phyloP scores from a whole-genome alignment of 2,113 vertebrate genomes.

The Entomyzon cyanotis region DNA sequence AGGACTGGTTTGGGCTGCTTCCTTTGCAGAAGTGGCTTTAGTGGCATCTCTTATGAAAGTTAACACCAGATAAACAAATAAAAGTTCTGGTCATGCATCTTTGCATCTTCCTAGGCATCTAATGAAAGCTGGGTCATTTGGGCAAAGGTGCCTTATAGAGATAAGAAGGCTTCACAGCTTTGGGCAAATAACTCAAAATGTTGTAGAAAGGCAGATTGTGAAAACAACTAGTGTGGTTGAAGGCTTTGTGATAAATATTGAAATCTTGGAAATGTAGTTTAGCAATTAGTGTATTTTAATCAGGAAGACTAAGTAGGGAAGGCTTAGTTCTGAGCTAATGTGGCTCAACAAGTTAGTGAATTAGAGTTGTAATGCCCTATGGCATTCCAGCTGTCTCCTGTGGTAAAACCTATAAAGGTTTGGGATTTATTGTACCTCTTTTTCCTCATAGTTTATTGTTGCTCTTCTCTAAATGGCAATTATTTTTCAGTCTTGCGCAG shows the following conservation, averaged over 20 bases:
- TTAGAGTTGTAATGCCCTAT: background rate
- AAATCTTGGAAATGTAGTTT: background rate
- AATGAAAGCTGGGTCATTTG: background rate
- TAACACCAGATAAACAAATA: background rate
- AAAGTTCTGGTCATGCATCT: background rate
- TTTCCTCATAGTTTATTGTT: background rate
- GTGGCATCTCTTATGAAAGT: background rate
- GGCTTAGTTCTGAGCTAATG: background rate
- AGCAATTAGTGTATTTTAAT: background rate
- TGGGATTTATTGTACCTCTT: background rate
- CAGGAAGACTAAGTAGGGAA: background rate
- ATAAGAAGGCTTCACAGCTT: background rate
- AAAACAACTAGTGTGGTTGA: background rate
- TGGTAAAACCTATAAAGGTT: background rate
- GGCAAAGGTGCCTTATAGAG: background rate
- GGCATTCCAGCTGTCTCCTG: background rate
- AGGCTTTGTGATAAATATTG: background rate
- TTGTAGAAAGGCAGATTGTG: background rate
- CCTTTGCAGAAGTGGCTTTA: background rate
- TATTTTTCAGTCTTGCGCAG: background rate
- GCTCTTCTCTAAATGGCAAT: background rate
- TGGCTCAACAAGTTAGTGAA: background rate
- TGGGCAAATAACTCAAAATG: background rate
- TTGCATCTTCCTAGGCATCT: background rate
- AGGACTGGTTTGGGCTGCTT: background rate